Percentiles rank a stretch among this genome's conserved stretches.
Conservation (phyloP, 1,140 invertebrate genomes). For the Drosophila prosaltans region DNA sequence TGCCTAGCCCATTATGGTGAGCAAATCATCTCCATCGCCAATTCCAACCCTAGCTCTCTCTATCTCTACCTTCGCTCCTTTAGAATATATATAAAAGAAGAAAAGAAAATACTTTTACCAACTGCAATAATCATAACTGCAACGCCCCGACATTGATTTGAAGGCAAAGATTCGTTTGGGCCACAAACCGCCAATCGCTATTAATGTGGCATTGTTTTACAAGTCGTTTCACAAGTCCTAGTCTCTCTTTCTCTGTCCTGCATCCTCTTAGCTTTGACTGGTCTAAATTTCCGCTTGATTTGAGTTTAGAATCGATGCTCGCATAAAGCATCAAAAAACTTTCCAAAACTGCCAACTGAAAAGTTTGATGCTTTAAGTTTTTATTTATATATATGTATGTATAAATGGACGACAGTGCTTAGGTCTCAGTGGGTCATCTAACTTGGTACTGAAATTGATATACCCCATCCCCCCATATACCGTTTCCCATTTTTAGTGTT, state of each 20-base stretch:
- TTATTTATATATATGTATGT: constrained; percentile 25
- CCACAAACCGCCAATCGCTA: constrained; percentile 48
- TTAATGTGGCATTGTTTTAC: constrained; percentile 73
- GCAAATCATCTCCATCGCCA: neutral
- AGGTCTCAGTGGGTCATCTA: constrained; percentile 54
- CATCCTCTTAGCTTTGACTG: constrained; percentile 17
- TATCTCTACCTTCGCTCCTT: neutral
- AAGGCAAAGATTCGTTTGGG: constrained; percentile 48
- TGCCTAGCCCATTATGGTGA: constrained; percentile 49
- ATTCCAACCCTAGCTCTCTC: neutral
- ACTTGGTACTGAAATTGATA: constrained; percentile 63
- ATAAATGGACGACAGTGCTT: constrained; percentile 17
- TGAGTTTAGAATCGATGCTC: constrained; percentile 46
- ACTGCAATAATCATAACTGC: constrained; percentile 81
- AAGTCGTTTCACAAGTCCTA: constrained; percentile 50
- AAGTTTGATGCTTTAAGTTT: constrained; percentile 60
- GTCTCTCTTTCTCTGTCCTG: neutral
- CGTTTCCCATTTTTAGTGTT: constrained; percentile 23
- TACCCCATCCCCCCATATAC: neutral
- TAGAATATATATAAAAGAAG: neutral
- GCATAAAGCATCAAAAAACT: constrained; percentile 65
- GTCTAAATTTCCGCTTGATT: constrained; percentile 62
- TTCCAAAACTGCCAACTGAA: constrained; percentile 31
- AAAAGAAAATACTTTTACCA: constrained; percentile 63
- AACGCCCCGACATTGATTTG: constrained; percentile 69